Percentiles rank a stretch among this genome's conserved stretches.
Conservation (phyloP, 1,140 invertebrate species). For the Paralvinella palmiformis region DNA sequence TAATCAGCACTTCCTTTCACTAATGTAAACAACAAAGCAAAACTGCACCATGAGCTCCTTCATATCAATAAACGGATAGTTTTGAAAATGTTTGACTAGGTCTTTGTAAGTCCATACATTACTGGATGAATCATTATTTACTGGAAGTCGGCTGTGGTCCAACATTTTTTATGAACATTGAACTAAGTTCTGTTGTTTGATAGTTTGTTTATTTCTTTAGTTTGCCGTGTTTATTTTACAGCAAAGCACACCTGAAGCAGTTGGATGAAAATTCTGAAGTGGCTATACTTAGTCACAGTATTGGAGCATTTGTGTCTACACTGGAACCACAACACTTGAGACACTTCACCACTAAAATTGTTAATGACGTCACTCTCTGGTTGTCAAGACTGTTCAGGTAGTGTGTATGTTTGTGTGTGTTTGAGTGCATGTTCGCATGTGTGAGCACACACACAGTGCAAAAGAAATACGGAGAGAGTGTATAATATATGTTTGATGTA, state of each 20-base stretch:
- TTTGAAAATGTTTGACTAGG: too few species aligned
- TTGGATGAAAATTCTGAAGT: slow-evolving; percentile 61
- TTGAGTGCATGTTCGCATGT: too few species aligned
- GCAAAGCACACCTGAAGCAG: slow-evolving; percentile 30
- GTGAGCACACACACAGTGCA: too few species aligned
- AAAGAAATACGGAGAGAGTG: too few species aligned
- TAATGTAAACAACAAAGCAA: too few species aligned
- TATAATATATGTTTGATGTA: too few species aligned
- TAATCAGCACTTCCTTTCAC: too few species aligned
- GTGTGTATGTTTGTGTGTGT: too few species aligned
- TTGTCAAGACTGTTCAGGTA: slow-evolving; percentile 73
- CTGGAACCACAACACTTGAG: slow-evolving; percentile 65
- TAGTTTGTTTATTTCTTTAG: not conserved
- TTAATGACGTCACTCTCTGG: slow-evolving; percentile 70
- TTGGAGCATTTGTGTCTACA: slow-evolving; percentile 67
- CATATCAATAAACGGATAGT: too few species aligned
- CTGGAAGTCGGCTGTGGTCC: not conserved
- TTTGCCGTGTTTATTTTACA: slow-evolving; percentile 15
- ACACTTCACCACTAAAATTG: slow-evolving; percentile 63
- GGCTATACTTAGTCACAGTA: slow-evolving; percentile 65
- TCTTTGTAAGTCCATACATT: too few species aligned
- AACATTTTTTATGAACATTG: not conserved
- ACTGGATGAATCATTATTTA: not conserved
- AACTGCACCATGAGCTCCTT: too few species aligned
- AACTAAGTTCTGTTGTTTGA: not conserved